A percentile compares a stretch with the other conserved stretches of the same genome.
phyloP scores from a whole-genome alignment of 2,113 vertebrate species.

The Galbula dea region DNA sequence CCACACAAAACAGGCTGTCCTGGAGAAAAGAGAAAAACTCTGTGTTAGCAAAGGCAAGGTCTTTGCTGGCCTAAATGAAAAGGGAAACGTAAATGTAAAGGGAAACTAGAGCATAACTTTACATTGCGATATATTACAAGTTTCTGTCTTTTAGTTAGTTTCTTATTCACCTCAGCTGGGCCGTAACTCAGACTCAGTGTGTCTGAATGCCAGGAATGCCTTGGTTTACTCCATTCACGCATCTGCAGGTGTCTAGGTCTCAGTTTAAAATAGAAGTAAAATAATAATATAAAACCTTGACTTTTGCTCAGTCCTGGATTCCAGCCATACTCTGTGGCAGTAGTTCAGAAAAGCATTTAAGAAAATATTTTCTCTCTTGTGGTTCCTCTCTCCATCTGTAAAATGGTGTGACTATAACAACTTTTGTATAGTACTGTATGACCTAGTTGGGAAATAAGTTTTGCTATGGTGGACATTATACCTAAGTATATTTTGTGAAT shows the following conservation, averaged over 20 bases:
- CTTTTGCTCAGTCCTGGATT: neutral
- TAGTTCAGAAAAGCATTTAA: neutral
- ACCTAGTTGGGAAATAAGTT: neutral
- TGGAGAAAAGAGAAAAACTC: conserved; percentile 41
- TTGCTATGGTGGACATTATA: neutral
- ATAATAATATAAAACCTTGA: neutral
- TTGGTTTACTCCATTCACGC: neutral
- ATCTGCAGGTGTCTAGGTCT: neutral
- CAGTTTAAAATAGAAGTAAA: neutral
- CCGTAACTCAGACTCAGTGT: neutral
- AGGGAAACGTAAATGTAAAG: neutral
- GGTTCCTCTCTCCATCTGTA: neutral
- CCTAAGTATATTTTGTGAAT: neutral
- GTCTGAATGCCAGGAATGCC: neutral
- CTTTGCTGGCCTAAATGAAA: neutral
- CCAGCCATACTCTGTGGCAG: neutral
- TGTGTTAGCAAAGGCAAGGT: neutral
- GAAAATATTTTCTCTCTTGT: neutral
- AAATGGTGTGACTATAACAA: neutral
- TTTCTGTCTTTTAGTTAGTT: neutral
- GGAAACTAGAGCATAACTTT: neutral
- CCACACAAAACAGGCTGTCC: conserved; percentile 94
- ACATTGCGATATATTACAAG: neutral
- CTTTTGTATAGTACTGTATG: neutral
- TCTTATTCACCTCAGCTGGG: neutral